These are phyloP conservation scores for Pomacea canaliculata DNA, from an alignment of 2,888 invertebrate genomes.

Conservation along the genomic window DNA sequence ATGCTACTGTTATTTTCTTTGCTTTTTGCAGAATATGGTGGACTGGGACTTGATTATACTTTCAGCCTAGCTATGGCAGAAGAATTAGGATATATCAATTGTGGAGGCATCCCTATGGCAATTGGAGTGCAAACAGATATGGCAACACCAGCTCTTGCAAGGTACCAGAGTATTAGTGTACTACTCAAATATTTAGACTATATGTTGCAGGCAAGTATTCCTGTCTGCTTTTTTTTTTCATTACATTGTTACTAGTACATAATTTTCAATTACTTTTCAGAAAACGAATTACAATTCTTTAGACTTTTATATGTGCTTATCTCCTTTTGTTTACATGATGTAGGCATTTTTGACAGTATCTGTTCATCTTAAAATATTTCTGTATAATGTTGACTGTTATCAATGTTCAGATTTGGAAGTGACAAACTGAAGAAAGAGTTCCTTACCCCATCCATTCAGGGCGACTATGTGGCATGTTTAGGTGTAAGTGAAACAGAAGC, in stretches of 20 bases:
- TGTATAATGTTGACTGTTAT: too few relatives aligned
- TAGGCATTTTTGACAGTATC: too few relatives aligned
- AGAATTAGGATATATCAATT: conserved; percentile 72
- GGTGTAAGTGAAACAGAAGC: conserved; percentile 73
- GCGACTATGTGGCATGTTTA: conserved; percentile 72
- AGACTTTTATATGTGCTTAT: too few relatives aligned
- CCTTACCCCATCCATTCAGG: conserved; percentile 71
- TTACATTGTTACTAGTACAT: too few relatives aligned
- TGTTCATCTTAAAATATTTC: too few relatives aligned
- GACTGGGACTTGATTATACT: conserved; percentile 73
- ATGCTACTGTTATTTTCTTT: too few relatives aligned
- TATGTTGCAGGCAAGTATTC: too few relatives aligned
- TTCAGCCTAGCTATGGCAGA: conserved; percentile 73
- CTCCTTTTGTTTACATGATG: too few relatives aligned
- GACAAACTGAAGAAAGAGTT: conserved; percentile 72
- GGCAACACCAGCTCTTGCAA: conserved; percentile 73
- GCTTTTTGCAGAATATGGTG: conserved; percentile 72
- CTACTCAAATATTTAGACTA: too few relatives aligned
- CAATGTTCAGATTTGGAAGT: conserved; percentile 68
- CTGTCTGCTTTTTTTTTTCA: too few relatives aligned
- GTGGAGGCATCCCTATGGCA: conserved; percentile 73
- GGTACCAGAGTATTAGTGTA: conserved; percentile 41
- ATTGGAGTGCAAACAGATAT: conserved; percentile 74
- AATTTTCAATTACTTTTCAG: too few relatives aligned
- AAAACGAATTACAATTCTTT: too few relatives aligned